phyloP scores from a whole-genome alignment of 2,113 vertebrate genomes.

The Malurus alboscapulatus region DNA sequence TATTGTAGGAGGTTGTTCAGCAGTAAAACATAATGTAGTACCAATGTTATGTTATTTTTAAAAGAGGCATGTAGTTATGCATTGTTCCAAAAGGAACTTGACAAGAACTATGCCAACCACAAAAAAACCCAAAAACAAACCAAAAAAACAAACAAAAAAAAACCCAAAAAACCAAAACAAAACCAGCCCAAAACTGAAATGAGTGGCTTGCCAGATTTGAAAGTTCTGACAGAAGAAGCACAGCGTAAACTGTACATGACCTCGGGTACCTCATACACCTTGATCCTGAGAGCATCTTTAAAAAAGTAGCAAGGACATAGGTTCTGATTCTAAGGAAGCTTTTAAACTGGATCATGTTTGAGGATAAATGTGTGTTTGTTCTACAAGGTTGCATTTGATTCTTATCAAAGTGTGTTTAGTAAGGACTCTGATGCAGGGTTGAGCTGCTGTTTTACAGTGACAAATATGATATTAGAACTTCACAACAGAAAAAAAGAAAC shows the following conservation, averaged over 20 bases:
- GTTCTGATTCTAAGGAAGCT: background rate
- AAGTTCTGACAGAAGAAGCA: background rate
- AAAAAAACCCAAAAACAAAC: background rate
- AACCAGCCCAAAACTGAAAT: background rate
- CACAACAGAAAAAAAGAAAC: background rate
- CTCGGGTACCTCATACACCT: background rate
- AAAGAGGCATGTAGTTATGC: background rate
- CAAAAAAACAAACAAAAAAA: too few relatives aligned
- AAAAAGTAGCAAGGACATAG: background rate
- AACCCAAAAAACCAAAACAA: background rate
- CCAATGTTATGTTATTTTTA: background rate
- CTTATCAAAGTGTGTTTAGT: background rate
- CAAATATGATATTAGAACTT: background rate
- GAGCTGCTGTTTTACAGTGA: background rate
- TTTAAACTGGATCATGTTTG: background rate
- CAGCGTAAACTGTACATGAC: background rate
- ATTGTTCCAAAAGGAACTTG: background rate
- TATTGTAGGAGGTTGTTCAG: background rate
- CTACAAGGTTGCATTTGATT: background rate
- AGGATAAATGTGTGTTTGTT: background rate
- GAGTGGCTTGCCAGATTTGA: background rate
- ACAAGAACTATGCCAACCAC: background rate
- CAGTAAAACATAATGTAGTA: background rate
- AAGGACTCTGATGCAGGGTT: background rate
- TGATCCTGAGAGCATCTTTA: background rate